phyloP scores from a whole-genome alignment of 2,113 vertebrate species.

The Choloepus hoffmanni region DNA sequence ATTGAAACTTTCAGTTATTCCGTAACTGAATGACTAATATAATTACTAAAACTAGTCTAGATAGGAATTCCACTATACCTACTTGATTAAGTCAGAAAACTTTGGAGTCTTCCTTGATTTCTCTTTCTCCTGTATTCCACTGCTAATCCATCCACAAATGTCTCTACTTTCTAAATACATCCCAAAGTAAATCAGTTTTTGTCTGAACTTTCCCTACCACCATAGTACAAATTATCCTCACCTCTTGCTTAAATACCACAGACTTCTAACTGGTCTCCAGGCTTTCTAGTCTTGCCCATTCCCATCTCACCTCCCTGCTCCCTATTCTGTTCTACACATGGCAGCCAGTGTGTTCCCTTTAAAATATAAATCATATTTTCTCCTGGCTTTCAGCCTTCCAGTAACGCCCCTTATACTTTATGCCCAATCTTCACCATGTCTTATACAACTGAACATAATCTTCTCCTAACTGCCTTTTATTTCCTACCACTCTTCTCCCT shows the following conservation, averaged over 20 bases:
- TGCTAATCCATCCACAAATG: not conserved
- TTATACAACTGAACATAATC: not conserved
- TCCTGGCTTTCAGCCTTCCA: rapidly evolving
- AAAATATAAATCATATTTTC: not conserved
- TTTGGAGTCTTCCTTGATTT: not conserved
- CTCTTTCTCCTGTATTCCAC: not conserved
- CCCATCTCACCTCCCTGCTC: too few relatives aligned
- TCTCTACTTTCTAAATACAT: not conserved
- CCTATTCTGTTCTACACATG: rapidly evolving
- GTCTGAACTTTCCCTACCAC: rapidly evolving
- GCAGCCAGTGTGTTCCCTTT: not conserved
- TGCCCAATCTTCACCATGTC: not conserved
- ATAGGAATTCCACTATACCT: not conserved
- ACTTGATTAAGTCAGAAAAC: not conserved
- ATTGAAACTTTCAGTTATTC: not conserved
- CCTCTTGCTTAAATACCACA: rapidly evolving
- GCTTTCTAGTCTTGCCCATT: rapidly evolving
- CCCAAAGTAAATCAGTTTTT: not conserved
- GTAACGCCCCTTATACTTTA: rapidly evolving
- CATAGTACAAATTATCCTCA: rapidly evolving
- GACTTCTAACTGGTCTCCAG: not conserved
- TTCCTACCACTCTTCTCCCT: not conserved
- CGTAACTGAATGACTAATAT: not conserved
- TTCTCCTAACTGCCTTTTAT: not conserved
- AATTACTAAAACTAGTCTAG: not conserved